Evolutionary conservation across 2,797 vertebrate species (phyloP).

Genomic region (Xyrichtys novacula): DNA sequence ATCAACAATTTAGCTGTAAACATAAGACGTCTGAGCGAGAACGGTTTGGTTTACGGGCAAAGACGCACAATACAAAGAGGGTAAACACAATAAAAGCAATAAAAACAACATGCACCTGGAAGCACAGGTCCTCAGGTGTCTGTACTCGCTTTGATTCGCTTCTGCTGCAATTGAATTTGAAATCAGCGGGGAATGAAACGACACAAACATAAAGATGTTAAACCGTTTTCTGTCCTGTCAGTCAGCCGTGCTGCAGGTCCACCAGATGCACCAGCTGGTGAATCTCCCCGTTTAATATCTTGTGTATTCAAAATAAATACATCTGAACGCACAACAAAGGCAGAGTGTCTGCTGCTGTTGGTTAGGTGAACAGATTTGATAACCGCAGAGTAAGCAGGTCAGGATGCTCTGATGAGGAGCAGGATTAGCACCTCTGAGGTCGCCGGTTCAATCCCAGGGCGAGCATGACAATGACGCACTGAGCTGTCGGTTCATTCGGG

Average conservation of each 20-base stretch:
- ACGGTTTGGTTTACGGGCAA: conserved; percentile 11
- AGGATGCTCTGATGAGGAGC: conserved; percentile 11
- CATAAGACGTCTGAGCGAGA: neutral
- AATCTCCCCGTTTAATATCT: conserved; percentile 2
- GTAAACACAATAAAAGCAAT: conserved; percentile 21
- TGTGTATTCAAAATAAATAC: neutral
- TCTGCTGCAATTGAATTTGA: conserved; percentile 48
- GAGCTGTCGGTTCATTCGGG: conserved; percentile 1
- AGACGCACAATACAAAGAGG: conserved; percentile 14
- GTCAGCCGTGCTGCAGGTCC: conserved; percentile 26
- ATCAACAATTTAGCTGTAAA: neutral
- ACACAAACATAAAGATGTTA: conserved; percentile 42
- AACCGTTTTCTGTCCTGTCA: conserved; percentile 40
- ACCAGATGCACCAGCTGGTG: conserved; percentile 25
- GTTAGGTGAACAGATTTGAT: neutral
- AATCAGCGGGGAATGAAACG: conserved; percentile 48
- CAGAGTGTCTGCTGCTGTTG: neutral
- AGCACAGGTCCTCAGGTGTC: conserved; percentile 31
- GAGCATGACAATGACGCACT: neutral
- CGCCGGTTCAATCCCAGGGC: neutral
- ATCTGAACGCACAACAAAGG: neutral
- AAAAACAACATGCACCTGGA: conserved; percentile 9
- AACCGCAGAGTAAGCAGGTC: conserved; percentile 15
- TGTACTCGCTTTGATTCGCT: conserved; percentile 21
- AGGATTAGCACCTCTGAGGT: conserved; percentile 1